Evolutionary conservation across 92 coral and sea anemone species (phyloP).

Genomic region (Diadumene lineata): DNA sequence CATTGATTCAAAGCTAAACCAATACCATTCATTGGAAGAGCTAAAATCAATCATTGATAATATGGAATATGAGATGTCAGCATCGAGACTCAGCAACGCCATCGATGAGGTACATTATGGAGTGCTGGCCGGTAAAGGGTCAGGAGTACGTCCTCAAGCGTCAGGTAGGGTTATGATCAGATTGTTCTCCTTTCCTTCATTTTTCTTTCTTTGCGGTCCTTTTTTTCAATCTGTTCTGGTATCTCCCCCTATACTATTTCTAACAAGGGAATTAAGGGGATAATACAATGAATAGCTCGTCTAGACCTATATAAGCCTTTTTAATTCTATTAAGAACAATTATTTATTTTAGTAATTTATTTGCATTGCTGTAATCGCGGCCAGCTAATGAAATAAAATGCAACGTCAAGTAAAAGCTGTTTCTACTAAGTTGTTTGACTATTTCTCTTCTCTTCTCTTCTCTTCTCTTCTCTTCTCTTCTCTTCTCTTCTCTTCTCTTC

Average conservation of each 20-base stretch:
- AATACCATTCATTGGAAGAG: not conserved
- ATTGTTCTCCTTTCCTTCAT: not conserved
- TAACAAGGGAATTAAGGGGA: no score
- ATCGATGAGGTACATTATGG: constrained; percentile 5
- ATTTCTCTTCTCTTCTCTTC: constrained; percentile 9
- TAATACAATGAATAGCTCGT: no score
- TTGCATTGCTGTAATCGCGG: no score
- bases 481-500: constrained; percentile 12
- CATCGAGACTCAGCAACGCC: constrained; percentile 3
- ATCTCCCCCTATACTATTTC: no score
- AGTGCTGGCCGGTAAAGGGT: constrained; percentile 6
- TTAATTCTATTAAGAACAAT: no score
- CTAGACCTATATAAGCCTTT: no score
- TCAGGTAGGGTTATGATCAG: not conserved
- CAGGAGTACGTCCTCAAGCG: constrained; percentile 14
- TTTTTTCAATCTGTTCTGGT: no score
- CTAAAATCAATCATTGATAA: constrained; percentile 5
- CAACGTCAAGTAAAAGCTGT: not conserved
- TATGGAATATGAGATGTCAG: constrained; percentile 9
- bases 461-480: constrained; percentile 12
- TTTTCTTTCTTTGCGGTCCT: no score
- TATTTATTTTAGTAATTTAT: no score
- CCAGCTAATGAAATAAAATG: no score
- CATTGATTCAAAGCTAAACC: constrained; percentile 14
- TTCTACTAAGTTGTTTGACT: not conserved